Base-by-base conservation (phyloP, 1,140 invertebrate species). In the Saccostrea cuccullata region DNA sequence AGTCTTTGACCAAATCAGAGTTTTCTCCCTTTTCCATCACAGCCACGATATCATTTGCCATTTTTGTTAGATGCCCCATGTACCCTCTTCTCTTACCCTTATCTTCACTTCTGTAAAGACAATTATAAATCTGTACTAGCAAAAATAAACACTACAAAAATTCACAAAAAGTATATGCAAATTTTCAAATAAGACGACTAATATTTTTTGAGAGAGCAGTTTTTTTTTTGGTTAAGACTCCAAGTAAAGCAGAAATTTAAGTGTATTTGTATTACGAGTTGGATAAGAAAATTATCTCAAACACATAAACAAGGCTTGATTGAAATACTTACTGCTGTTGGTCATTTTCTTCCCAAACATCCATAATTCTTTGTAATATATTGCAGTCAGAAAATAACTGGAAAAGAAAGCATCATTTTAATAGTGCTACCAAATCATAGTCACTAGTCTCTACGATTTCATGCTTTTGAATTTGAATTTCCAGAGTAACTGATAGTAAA, bases 41-140 rank as follows among this genome's bases (percentile, higher is more conserved):
- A 85, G 95, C 92, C 64, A 96, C 95, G 90, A 97, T 95, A 90
- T 96, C 95, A 95, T 97, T 97, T 26, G 96, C 96, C 87, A 97
- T 97, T 94, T 96, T 96, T 86, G 97, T 97, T 89, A 97, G 94
- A 94, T 97, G 97, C 82, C 97, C 97, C 97, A 97, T 97, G 91
- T 97, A 97, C 64, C 97, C 97, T 92, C 96, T 95, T 36, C 97
- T 94, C 88, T 95, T 95, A 89, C 95, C 95, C 90, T 95, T 96
- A 88, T 94, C 95, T 93, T 94, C 94, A 92, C 88, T 91, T 90
- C 95, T 95, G 85, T 26, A 91, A 91, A 73, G 23, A 15, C 47
- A 47, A 47, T 47, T 47, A 47, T 47, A 47, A 47, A 8, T 47
- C 47, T 36, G 47, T 47, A 47, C 47, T 2, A 47, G 5, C 47